Evolutionary conservation across 1,140 invertebrate genomes (phyloP), one percentile per base, ranked within the genome.

Genomic region (Tigriopus japonicus): DNA sequence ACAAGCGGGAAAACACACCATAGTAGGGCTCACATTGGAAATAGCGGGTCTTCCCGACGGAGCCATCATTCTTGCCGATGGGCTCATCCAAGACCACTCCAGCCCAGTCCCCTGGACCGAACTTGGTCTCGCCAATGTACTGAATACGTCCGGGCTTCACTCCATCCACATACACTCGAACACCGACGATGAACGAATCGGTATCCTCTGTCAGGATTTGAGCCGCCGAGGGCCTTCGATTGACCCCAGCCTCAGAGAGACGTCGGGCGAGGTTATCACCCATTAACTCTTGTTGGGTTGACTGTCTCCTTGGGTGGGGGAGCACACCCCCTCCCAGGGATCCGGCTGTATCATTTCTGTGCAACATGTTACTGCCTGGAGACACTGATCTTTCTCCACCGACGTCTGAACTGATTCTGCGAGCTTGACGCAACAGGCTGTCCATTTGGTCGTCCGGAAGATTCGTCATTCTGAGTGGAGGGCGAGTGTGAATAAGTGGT

Each of bases 61-160:
- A 68, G 19, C 75, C 75, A 65, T 76, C 74, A 69, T 76, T 74
- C 65, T 75, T 76, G 82, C 93, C 94, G 67, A 87, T 86, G 28
- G 90, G 80, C 64, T 91, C 85, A 71, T 98, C 93, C 59, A 98
- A 78, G 41, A 93, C 90, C 59, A 98, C 83, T 42, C 94, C 94
- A 66, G 90, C 92, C 93, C 93, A 98, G 62, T 93, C 87, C 64
- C 93, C 93, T 40, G 85, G 81, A 21, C 87, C 92, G 72, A 98
- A 98, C 69, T 90, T 82, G 41, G 93, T 94, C 70, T 96, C 92
- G n/a, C 95, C 95, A 63, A 98, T 91, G 71, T 87, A 98, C 24
- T 92, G 90, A 64, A 98, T 95, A 67, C 82, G 80, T 28, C 93
- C 94, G 5, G 89, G 83, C 69, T 95, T 94, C n/a, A 81, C 84